Evolutionary conservation across 37 sponge, comb jelly and placozoan genomes (phyloP), one percentile per base, ranked within the genome.

Genomic region (Theonella swinhoei): DNA sequence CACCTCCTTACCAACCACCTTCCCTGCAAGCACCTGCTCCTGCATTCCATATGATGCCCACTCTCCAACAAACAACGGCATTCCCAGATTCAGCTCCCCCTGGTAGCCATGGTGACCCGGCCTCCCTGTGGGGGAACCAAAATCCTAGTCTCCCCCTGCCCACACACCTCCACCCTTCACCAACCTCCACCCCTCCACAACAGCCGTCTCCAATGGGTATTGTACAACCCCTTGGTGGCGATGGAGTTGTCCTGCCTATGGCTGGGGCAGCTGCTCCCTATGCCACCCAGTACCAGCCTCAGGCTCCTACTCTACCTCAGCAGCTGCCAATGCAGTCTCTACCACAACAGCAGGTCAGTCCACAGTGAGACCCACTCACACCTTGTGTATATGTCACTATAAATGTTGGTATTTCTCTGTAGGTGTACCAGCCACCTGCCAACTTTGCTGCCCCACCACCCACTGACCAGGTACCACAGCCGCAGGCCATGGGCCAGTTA

Each of bases 131-230:
- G 75, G 75, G 4, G 38, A 77, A 31, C 68, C 36, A 62, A 67
- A 62, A 28, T 5, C 5, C 68, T 68, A 79, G 43, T 26, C 47
- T 75, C 54, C 75, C 25, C 47, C 75, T 58, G 1, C 43, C 42
- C 24, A 20, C 69, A 7, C 69, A 30, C 20, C n/a, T 5, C 2
- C n/a, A 23, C 42, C 73, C 38, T n/a, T 24, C 24, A 1, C n/a
- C 7, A 23, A 40, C 73, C 42, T 72, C 40, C 73, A 31, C 36
- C 3, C n/a, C 42, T 24, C 73, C n/a, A 2, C 73, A 72, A 20
- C 42, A 3, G 39, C 42, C 23, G 42, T 40, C 73, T 37, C 62
- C 29, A 1, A 31, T 43, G 23, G 11, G 9, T 39, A 29, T 30
- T 42, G 37, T 30, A 38, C 63, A 62, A 2, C 31, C 58, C 7